Evolutionary conservation across 64 coral and sea anemone species (phyloP).

Genomic region (Hydrozoanthus tunicans): DNA sequence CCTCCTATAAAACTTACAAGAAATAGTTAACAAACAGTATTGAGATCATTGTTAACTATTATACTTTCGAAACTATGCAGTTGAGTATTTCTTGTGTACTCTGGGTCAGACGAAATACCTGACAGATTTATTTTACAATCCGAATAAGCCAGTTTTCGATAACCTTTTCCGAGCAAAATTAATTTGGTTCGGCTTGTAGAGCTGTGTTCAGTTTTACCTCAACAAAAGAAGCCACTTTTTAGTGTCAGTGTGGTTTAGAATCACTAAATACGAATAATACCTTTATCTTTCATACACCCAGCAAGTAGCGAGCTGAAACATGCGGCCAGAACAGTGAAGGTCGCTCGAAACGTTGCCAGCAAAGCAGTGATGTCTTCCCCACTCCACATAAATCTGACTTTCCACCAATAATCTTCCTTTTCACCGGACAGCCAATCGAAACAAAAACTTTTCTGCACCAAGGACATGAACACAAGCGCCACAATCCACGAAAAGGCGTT

Average conservation of each 20-base stretch:
- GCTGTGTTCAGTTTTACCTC: no score
- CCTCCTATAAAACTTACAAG: no score
- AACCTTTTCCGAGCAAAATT: no score
- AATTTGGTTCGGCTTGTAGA: no score
- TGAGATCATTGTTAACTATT: no score
- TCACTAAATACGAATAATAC: slow-evolving; percentile 11
- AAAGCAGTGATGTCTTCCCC: not conserved
- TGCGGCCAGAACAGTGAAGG: not conserved
- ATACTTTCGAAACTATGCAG: no score
- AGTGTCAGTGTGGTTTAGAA: not conserved
- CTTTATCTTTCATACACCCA: not conserved
- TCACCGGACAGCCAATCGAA: slow-evolving; percentile 8
- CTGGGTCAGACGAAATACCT: no score
- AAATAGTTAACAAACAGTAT: no score
- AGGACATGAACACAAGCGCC: not conserved
- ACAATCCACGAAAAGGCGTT: slow-evolving; percentile 19
- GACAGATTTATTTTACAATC: no score
- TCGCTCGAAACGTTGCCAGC: not conserved
- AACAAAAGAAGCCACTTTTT: no score
- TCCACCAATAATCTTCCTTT: slow-evolving; percentile 5
- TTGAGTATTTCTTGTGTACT: no score
- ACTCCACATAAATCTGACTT: slow-evolving; percentile 1
- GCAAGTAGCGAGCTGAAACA: not conserved
- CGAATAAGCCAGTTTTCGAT: no score
- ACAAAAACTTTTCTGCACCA: slow-evolving; percentile 7